phyloP scores from a whole-genome alignment of 2,797 vertebrate genomes.

The Smutsia temminckii region DNA sequence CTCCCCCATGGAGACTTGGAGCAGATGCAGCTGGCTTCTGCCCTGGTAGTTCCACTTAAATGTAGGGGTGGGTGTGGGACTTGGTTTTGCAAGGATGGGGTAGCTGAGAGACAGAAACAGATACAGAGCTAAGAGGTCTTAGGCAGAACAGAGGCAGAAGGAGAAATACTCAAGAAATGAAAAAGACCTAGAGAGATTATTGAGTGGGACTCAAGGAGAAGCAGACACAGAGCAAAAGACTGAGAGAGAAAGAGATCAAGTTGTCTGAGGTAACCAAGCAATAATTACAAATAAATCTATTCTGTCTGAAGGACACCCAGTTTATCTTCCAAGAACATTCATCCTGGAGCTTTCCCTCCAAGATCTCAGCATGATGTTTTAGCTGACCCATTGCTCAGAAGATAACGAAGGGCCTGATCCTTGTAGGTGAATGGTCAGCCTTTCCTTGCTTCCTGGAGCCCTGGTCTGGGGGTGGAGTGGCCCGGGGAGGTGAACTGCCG shows the following conservation, averaged over 20 bases:
- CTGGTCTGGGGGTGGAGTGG: no score
- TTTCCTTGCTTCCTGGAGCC: background rate
- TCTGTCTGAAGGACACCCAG: background rate
- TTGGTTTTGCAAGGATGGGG: background rate
- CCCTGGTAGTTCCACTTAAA: background rate
- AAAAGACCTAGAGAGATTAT: background rate
- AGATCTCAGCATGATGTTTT: background rate
- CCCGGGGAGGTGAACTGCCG: accelerated
- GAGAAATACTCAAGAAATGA: background rate
- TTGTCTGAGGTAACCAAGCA: background rate
- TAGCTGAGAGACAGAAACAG: background rate
- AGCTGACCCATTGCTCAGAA: background rate
- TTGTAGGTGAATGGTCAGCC: background rate
- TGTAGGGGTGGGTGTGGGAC: no score
- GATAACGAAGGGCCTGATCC: background rate
- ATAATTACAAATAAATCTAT: no score
- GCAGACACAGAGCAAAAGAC: background rate
- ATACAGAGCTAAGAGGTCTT: background rate
- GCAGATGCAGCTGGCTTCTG: background rate
- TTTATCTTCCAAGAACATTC: background rate
- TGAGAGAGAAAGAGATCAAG: background rate
- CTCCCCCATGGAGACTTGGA: background rate
- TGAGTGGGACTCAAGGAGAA: background rate
- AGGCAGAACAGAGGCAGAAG: background rate
- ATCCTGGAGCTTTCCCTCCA: background rate